Evolutionary conservation across 2,888 invertebrate species (phyloP).

Genomic region (Meta bourneti): DNA sequence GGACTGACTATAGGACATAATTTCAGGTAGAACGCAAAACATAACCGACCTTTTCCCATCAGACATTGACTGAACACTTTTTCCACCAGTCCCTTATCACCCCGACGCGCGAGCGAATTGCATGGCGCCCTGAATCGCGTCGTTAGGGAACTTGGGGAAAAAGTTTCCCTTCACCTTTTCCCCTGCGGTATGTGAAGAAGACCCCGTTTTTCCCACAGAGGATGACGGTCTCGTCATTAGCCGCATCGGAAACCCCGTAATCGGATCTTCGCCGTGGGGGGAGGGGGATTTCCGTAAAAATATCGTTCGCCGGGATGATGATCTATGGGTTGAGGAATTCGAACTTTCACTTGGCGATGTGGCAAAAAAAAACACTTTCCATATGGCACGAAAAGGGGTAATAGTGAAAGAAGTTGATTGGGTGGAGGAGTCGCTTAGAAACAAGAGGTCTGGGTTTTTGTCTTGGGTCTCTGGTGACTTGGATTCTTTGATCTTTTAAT

Average conservation of each 20-base stretch:
- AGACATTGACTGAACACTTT: background rate
- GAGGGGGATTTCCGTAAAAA: background rate
- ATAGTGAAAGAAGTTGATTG: background rate
- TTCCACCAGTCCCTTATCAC: background rate
- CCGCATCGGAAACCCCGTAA: slow-evolving; percentile 38
- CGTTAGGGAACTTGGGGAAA: background rate
- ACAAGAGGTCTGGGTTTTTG: background rate
- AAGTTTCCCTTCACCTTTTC: background rate
- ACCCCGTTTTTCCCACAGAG: slow-evolving; percentile 1
- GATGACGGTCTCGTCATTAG: slow-evolving; percentile 37
- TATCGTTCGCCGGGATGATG: background rate
- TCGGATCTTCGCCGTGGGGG: background rate
- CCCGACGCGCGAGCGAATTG: background rate
- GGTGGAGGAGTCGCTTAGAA: background rate
- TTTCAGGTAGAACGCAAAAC: too few species aligned
- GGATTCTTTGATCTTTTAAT: background rate
- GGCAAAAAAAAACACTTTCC: background rate
- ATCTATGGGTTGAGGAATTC: background rate
- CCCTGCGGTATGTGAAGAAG: background rate
- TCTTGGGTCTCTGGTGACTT: background rate
- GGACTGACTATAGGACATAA: too few species aligned
- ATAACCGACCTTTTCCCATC: background rate
- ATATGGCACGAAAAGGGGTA: background rate
- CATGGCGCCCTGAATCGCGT: background rate
- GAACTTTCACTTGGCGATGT: background rate